phyloP scores from a whole-genome alignment of 2,888 invertebrate species.

The Tetragonisca angustula region DNA sequence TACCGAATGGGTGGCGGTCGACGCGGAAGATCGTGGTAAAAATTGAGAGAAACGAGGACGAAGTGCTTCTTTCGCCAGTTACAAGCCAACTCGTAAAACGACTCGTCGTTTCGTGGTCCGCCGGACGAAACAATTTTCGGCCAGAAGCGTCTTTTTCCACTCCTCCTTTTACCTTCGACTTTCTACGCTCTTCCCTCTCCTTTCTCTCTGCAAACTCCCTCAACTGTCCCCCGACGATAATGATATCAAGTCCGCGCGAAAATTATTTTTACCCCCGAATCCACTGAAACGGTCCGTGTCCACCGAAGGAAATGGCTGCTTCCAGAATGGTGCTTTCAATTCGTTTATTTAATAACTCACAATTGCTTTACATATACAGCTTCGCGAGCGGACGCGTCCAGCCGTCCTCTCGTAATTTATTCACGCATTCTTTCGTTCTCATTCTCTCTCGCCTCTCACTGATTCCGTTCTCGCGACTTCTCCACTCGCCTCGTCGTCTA shows the following conservation, averaged over 20 bases:
- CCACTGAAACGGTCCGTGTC: slow-evolving; percentile 25
- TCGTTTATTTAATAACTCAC: slow-evolving; percentile 73
- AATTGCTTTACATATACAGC: slow-evolving; percentile 74
- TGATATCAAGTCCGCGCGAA: slow-evolving; percentile 24
- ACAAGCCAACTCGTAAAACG: background rate
- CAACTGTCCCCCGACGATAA: slow-evolving; percentile 27
- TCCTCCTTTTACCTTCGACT: background rate
- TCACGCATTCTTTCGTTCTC: background rate
- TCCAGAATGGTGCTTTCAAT: slow-evolving; percentile 57
- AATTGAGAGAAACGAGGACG: slow-evolving; percentile 14
- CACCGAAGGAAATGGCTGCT: slow-evolving; percentile 1
- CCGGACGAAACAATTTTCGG: slow-evolving; percentile 29
- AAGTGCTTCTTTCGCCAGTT: background rate
- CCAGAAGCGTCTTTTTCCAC: background rate
- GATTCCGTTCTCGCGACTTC: too few relatives aligned
- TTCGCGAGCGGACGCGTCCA: slow-evolving; percentile 57
- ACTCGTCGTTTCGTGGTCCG: background rate
- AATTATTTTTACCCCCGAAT: slow-evolving; percentile 30
- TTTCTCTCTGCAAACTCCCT: background rate
- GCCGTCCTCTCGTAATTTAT: slow-evolving; percentile 13
- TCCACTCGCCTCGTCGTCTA: background rate
- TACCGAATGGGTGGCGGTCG: background rate
- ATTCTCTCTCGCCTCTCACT: background rate
- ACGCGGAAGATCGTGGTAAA: slow-evolving; percentile 3
- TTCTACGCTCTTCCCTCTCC: too few relatives aligned